Base-by-base conservation (phyloP, 2,888 invertebrate species). In the Strigamia transsilvanica region DNA sequence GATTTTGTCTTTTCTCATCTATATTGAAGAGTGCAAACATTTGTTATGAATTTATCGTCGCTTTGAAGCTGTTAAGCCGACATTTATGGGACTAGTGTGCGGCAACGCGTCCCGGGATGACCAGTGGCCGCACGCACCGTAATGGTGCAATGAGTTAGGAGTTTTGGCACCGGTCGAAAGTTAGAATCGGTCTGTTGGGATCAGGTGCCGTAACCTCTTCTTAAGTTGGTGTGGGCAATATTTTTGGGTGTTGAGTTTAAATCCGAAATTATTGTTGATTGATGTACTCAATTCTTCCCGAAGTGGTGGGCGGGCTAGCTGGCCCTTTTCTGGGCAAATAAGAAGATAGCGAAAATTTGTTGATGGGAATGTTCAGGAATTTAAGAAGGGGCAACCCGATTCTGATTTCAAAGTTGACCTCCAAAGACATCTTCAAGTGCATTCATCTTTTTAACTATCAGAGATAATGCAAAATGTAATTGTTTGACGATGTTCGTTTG, bases 11-110 rank as follows among this genome's bases (percentile, higher is more conserved):
- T 32, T 51, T 27, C 32, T 73, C 73, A 73, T 73, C 73, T 73
- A 73, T 73, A 73, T 73, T 73, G 73, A 73, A 73, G 73, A 56
- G 56, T 56, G 56, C 56, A 56, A 56, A 56, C 56, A 56, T 73
- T 73, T 13, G 73, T 27, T 27, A 32, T 32, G 73, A 73, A 73
- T 73, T 73, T 73, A 73, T 73, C 27, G 32, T 32, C 73, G 73
- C 32, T 27, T 73, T 73, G 32, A 73, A 73, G 73, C 73, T 73
- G 73, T 73, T 73, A 73, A 73, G 73, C 73, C 73, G 27, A 73
- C 32, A 32, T 23, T 73, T 73, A 73, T 73, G 73, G 32, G 73
- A 73, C 73, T 73, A 12, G 73, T 73, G 73, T 73, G 73, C 32
- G 23, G 73, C 56, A 73, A 73, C 32, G 32, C 73, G 13, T 32